Conservation (phyloP, 2,797 vertebrate genomes). For the Squalus acanthias region DNA sequence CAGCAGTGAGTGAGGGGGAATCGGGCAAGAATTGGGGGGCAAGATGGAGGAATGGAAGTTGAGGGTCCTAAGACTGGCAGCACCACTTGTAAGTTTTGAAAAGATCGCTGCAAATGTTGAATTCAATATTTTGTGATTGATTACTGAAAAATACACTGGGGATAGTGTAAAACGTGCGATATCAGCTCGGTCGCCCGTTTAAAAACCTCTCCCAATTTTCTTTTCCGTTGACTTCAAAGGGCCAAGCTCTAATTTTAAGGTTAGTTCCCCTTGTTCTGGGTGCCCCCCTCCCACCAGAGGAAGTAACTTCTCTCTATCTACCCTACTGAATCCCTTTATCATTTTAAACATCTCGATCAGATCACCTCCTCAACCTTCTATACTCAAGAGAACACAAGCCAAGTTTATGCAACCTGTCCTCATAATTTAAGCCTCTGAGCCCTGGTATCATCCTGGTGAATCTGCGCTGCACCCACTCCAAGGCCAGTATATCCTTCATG, state of each 20-base stretch:
- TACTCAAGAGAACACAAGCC: not conserved
- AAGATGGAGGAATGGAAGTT: no score
- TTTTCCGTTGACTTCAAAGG: not conserved
- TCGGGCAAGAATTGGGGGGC: no score
- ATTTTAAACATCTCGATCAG: not conserved
- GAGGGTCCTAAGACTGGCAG: no score
- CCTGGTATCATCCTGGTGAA: not conserved
- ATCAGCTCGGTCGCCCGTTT: no score
- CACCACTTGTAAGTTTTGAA: no score
- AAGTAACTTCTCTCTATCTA: not conserved
- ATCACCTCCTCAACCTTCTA: not conserved
- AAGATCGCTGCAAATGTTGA: no score
- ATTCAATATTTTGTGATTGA: no score
- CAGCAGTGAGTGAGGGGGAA: no score
- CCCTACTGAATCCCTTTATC: not conserved
- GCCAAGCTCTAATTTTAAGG: not conserved
- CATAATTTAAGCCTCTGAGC: not conserved
- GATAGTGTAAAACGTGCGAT: no score
- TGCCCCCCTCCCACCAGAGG: not conserved
- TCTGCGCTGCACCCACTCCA: not conserved
- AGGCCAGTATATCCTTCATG: not conserved
- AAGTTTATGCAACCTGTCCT: not conserved
- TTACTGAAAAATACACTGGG: no score
- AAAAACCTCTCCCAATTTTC: not conserved
- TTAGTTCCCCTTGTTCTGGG: not conserved